Percentiles rank a stretch among this genome's conserved stretches.
phyloP scores from a whole-genome alignment of 2,888 invertebrate genomes.

The Drosophila affinis region DNA sequence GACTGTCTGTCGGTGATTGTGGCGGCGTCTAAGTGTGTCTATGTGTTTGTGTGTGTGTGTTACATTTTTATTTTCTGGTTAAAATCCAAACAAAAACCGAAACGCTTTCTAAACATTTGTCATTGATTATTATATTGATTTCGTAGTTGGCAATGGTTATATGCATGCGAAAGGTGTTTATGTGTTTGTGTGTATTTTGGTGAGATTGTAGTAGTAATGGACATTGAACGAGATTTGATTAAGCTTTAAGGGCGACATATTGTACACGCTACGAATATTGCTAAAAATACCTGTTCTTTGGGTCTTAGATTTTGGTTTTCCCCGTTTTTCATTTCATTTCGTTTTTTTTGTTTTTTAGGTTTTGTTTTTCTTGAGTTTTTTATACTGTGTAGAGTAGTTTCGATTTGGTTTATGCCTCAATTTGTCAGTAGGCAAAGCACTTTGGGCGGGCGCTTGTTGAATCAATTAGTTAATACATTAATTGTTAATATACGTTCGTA shows the following conservation, averaged over 20 bases:
- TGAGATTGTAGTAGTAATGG: neutral
- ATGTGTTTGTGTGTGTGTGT: slow-evolving; percentile 30
- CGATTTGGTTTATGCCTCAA: slow-evolving; percentile 45
- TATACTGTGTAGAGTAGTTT: slow-evolving; percentile 16
- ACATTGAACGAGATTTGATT: slow-evolving; percentile 49
- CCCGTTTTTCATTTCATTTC: slow-evolving; percentile 3
- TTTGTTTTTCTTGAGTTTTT: slow-evolving; percentile 15
- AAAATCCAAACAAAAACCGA: slow-evolving; percentile 45
- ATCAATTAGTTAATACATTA: slow-evolving; percentile 60
- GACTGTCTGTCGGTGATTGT: neutral
- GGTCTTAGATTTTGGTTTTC: slow-evolving; percentile 21
- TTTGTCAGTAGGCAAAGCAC: slow-evolving; percentile 59
- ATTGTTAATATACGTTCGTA: slow-evolving; percentile 52
- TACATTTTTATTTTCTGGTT: slow-evolving; percentile 42
- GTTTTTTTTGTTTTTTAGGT: neutral
- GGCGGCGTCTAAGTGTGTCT: too few species aligned
- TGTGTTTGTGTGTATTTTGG: slow-evolving; percentile 14
- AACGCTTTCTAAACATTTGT: slow-evolving; percentile 57
- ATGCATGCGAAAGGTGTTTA: slow-evolving; percentile 64
- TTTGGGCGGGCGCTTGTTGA: slow-evolving; percentile 71
- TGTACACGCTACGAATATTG: slow-evolving; percentile 74
- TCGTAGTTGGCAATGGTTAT: slow-evolving; percentile 57
- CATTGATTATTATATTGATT: slow-evolving; percentile 49
- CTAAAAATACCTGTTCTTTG: slow-evolving; percentile 72
- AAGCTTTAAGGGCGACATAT: slow-evolving; percentile 69